Evolutionary conservation across 2,113 vertebrate species (phyloP).

Genomic region (Tonatia bakeri): DNA sequence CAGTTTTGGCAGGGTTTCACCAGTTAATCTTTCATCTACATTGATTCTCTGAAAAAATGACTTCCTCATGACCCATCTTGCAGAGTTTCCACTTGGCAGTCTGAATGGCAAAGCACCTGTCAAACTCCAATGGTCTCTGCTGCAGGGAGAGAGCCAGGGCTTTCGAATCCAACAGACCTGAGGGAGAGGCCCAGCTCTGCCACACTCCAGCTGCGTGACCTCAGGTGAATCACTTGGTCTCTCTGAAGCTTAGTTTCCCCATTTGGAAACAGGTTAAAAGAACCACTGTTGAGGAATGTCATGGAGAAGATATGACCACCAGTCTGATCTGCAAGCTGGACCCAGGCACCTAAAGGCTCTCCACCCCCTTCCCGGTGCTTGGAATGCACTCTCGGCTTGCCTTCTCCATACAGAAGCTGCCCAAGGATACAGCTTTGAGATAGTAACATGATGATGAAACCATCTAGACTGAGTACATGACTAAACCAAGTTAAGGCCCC

Average conservation of each 20-base stretch:
- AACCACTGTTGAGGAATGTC: neutral
- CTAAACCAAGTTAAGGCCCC: neutral
- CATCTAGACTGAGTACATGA: neutral
- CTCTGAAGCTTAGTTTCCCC: neutral
- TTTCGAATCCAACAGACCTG: neutral
- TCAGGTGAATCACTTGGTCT: neutral
- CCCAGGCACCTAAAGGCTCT: neutral
- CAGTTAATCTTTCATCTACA: slow-evolving; percentile 57
- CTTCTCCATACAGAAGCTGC: neutral
- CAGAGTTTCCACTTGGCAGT: slow-evolving; percentile 39
- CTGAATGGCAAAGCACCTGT: neutral
- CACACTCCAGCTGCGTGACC: neutral
- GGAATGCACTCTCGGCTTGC: neutral
- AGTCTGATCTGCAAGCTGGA: neutral
- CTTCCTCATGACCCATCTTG: slow-evolving; percentile 53
- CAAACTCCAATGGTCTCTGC: neutral
- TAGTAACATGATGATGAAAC: neutral
- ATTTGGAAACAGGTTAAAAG: neutral
- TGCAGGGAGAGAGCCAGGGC: neutral
- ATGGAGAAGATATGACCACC: neutral
- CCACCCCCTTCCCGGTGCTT: neutral
- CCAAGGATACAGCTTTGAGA: too few relatives aligned
- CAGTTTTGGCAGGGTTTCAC: slow-evolving; percentile 28
- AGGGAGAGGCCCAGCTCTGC: neutral
- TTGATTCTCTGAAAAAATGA: slow-evolving; percentile 61